A percentile compares a stretch with the other conserved stretches of the same genome.
Evolutionary conservation across 2,888 invertebrate species (phyloP).

Genomic region (Ormyrus pomaceus): DNA sequence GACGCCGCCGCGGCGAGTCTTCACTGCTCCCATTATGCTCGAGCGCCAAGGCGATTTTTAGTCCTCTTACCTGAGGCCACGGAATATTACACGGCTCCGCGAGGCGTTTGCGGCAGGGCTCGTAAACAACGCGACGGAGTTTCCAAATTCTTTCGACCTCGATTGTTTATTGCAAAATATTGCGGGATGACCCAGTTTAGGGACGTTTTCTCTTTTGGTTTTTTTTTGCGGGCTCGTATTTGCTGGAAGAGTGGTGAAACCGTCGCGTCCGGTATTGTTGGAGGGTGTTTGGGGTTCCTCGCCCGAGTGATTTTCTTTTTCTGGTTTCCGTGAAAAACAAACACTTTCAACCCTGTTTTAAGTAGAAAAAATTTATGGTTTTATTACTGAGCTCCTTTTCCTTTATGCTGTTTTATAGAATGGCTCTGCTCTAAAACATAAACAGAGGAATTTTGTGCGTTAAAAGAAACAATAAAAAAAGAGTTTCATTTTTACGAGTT

Average conservation of each 20-base stretch:
- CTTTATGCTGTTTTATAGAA: slow-evolving; percentile 3
- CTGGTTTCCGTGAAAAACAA: slow-evolving; percentile 30
- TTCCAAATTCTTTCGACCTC: neutral
- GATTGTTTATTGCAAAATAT: neutral
- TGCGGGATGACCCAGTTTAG: neutral
- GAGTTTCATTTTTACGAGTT: slow-evolving; percentile 21
- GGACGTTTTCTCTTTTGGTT: neutral
- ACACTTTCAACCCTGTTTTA: neutral
- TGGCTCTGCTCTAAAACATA: slow-evolving; percentile 23
- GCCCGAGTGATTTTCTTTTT: slow-evolving; percentile 23
- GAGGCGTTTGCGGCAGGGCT: slow-evolving; percentile 4
- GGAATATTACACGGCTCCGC: neutral
- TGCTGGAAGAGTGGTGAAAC: slow-evolving; percentile 19
- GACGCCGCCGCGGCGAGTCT: slow-evolving; percentile 15
- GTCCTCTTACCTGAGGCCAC: neutral
- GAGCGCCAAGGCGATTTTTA: neutral
- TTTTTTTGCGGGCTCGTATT: slow-evolving; percentile 20
- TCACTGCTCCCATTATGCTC: neutral
- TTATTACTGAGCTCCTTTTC: neutral
- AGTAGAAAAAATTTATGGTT: slow-evolving; percentile 31
- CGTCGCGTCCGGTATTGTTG: neutral
- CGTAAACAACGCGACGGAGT: neutral
- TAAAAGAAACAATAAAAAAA: slow-evolving; percentile 1
- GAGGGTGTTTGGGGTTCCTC: neutral
- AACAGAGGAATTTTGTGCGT: slow-evolving; percentile 20